Evolutionary conservation across 2,113 vertebrate genomes (phyloP).

Genomic region (Electrona antarctica): DNA sequence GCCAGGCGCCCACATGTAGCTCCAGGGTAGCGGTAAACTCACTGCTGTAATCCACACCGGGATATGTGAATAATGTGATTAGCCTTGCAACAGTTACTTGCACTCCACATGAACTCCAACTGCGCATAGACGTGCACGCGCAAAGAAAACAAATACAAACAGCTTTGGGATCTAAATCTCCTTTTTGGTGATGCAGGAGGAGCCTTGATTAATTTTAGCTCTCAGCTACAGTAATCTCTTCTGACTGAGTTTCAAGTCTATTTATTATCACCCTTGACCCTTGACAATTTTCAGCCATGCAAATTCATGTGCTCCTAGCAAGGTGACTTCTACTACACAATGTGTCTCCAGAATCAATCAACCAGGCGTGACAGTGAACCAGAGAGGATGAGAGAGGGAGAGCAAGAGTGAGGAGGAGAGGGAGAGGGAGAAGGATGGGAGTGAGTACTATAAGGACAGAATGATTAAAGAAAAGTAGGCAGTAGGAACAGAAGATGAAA

Average conservation of each 20-base stretch:
- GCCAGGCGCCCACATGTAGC: constrained; percentile 81
- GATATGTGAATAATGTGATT: constrained; percentile 28
- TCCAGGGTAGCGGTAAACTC: constrained; percentile 70
- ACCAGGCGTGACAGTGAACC: constrained; percentile 69
- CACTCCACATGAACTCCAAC: not conserved
- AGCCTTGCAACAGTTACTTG: constrained; percentile 4
- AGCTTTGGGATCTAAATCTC: constrained; percentile 10
- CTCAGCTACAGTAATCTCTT: constrained; percentile 50
- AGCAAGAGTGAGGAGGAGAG: constrained; percentile 12
- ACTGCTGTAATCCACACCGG: constrained; percentile 66
- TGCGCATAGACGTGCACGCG: not conserved
- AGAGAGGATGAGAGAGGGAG: constrained; percentile 65
- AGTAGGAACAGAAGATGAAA: constrained; percentile 47
- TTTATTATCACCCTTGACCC: not conserved
- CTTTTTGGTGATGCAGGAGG: constrained; percentile 19
- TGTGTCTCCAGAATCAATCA: constrained; percentile 60
- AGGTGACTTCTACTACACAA: constrained; percentile 59
- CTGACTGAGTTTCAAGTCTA: constrained; percentile 15
- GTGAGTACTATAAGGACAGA: constrained; percentile 18
- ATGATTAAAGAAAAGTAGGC: constrained; percentile 25
- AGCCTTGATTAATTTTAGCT: constrained; percentile 25
- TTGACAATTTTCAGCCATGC: constrained; percentile 29
- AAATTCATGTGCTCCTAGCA: constrained; percentile 58
- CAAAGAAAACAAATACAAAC: not conserved
- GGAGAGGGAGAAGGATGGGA: constrained; percentile 41